Evolutionary conservation across 2,888 invertebrate species (phyloP).

Genomic region (Cataglyphis albicans): DNA sequence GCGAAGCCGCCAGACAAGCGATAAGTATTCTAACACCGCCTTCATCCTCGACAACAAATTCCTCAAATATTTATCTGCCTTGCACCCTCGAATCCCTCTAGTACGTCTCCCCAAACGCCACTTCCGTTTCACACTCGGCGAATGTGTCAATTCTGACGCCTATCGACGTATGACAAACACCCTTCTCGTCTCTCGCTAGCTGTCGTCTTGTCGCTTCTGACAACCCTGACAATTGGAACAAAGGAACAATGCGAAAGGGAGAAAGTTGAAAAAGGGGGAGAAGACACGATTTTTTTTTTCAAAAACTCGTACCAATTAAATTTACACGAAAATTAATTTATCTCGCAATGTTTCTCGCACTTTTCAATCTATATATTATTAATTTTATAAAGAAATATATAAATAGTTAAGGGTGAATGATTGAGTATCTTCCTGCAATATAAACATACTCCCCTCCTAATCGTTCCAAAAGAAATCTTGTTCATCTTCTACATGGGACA

Average conservation of each 20-base stretch:
- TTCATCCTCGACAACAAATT: slow-evolving; percentile 82
- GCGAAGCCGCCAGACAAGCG: slow-evolving; percentile 81
- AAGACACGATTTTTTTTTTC: slow-evolving; percentile 53
- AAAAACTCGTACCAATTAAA: not conserved
- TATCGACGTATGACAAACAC: slow-evolving; percentile 85
- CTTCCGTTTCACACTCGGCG: slow-evolving; percentile 81
- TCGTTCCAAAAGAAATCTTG: slow-evolving; percentile 6
- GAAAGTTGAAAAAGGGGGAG: slow-evolving; percentile 62
- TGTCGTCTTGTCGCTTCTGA: slow-evolving; percentile 77
- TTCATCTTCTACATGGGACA: not conserved
- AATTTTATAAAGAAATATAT: not conserved
- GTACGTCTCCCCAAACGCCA: slow-evolving; percentile 74
- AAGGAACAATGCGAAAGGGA: slow-evolving; percentile 70
- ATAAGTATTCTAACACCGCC: slow-evolving; percentile 76
- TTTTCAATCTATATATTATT: not conserved
- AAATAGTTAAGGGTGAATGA: not conserved
- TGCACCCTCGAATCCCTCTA: slow-evolving; percentile 68
- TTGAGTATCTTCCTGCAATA: not conserved
- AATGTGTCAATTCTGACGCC: slow-evolving; percentile 84
- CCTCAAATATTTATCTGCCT: slow-evolving; percentile 85
- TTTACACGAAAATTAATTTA: not conserved
- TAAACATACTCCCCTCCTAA: not conserved
- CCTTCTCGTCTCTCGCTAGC: slow-evolving; percentile 68
- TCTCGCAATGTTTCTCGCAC: not conserved
- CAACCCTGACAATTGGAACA: slow-evolving; percentile 78